Evolutionary conservation across 2,113 vertebrate species (phyloP).

Genomic region (Myxocyprinus asiaticus): DNA sequence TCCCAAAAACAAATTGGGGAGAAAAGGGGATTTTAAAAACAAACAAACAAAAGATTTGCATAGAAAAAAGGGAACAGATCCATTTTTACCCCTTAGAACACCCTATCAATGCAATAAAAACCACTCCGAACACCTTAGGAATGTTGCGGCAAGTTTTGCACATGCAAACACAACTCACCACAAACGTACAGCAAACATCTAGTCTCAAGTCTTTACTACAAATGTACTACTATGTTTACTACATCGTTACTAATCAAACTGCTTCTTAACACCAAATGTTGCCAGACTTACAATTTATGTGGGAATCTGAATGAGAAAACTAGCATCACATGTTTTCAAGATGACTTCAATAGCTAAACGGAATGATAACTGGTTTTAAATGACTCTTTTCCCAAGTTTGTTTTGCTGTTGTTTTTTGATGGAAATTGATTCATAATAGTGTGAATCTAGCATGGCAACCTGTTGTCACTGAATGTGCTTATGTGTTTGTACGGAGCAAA

Average conservation of each 20-base stretch:
- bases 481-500: conserved; percentile 8
- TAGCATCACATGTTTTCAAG: not conserved
- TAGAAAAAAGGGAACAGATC: no score
- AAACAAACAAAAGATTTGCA: no score
- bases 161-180: no score
- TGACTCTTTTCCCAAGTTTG: not conserved
- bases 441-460: not conserved
- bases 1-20: no score
- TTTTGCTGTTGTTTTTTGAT: not conserved
- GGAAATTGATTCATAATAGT: not conserved
- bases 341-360: not conserved
- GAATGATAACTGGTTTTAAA: not conserved
- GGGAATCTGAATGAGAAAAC: not conserved
- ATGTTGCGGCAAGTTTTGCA: no score
- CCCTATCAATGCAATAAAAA: no score
- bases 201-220: not conserved
- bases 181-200: no score
- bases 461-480: not conserved
- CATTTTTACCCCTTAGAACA: no score
- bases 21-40: no score
- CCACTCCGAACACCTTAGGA: no score
- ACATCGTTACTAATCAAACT: not conserved
- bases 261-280: no score
- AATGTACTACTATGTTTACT: not conserved
- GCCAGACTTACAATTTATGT: no score